Conservation (phyloP, 2,888 invertebrate genomes). For the Hydriomena furcata region DNA sequence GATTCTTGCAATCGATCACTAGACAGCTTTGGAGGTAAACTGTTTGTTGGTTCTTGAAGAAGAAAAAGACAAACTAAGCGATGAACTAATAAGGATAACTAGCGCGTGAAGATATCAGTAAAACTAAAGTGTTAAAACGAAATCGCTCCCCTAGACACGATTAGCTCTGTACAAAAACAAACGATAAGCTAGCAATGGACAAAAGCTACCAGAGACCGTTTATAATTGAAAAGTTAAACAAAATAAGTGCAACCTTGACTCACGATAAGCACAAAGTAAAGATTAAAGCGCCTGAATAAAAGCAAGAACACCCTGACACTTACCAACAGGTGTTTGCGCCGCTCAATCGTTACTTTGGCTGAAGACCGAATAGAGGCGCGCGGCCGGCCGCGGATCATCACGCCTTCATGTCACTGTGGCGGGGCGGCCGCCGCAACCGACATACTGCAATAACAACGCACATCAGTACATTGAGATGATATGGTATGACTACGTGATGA, state of each 20-base stretch:
- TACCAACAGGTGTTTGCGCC: constrained; percentile 81
- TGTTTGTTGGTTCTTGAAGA: constrained; percentile 86
- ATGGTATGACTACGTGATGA: constrained; percentile 72
- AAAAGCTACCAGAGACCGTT: constrained; percentile 52
- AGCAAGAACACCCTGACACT: constrained; percentile 82
- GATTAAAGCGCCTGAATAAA: constrained; percentile 78
- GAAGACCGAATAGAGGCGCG: constrained; percentile 65
- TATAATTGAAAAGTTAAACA: constrained; percentile 33
- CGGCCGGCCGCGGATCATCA: constrained; percentile 81
- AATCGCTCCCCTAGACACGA: constrained; percentile 29
- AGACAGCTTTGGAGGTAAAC: constrained; percentile 86
- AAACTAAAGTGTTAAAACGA: constrained; percentile 25
- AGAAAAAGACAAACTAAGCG: constrained; percentile 47
- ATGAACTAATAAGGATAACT: constrained; percentile 35
- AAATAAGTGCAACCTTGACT: constrained; percentile 59
- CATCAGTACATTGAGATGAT: constrained; percentile 75
- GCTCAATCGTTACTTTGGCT: constrained; percentile 82
- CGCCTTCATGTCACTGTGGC: constrained; percentile 75
- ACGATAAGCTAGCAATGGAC: constrained; percentile 39
- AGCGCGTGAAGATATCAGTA: constrained; percentile 35
- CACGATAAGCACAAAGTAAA: constrained; percentile 81
- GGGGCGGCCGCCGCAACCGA: constrained; percentile 65
- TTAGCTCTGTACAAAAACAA: constrained; percentile 39
- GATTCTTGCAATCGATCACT: constrained; percentile 82
- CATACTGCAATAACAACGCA: constrained; percentile 80